These are phyloP conservation scores for Sacculina carcini DNA, from an alignment of 2,888 invertebrate species.

Conservation along the genomic window DNA sequence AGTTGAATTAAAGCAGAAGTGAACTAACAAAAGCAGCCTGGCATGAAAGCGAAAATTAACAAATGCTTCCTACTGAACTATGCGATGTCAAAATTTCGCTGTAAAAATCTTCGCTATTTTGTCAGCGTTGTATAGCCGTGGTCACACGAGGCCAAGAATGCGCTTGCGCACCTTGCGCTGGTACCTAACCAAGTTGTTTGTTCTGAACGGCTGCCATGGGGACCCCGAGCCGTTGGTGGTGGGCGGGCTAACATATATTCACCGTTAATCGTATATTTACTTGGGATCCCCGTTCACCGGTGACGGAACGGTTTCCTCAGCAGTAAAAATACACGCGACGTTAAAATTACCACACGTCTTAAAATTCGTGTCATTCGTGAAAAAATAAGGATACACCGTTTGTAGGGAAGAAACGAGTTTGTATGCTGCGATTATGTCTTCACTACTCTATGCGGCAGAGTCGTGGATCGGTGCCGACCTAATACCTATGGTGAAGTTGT, in stretches of 20 bases:
- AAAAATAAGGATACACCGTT: constrained; percentile 1
- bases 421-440: background rate
- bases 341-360: background rate
- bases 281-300: constrained; percentile 1
- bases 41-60: too few species aligned
- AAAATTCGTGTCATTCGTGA: background rate
- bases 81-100: too few species aligned
- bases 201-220: background rate
- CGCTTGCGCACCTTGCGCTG: too few species aligned
- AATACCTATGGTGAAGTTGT: background rate
- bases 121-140: too few species aligned
- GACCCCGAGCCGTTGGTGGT: background rate
- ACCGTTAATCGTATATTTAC: background rate
- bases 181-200: background rate
- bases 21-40: too few species aligned
- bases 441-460: background rate
- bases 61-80: too few species aligned
- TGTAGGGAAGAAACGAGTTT: background rate
- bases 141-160: too few species aligned
- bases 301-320: constrained; percentile 3
- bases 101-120: too few species aligned
- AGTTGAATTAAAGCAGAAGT: too few species aligned
- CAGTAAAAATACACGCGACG: background rate
- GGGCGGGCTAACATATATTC: background rate
- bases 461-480: background rate